These are phyloP conservation scores for Lichenostomus cassidix DNA, from an alignment of 2,113 vertebrate genomes.

Conservation along the genomic window DNA sequence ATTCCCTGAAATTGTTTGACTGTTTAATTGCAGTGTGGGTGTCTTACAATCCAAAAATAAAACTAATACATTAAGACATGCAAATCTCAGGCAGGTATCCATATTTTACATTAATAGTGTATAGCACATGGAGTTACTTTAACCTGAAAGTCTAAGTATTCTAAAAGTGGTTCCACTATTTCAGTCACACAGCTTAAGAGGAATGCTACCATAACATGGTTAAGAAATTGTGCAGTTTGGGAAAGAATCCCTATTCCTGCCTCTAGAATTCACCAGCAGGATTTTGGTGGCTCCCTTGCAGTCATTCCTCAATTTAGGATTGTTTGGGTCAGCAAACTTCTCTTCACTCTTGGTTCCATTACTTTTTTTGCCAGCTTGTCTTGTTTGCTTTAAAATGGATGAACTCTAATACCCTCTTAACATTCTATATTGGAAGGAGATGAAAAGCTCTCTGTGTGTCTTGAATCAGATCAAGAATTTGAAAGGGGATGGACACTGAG, in stretches of 20 bases:
- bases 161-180: not conserved
- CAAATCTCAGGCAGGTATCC: not conserved
- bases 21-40: not conserved
- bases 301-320: not conserved
- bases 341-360: not conserved
- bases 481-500: not conserved
- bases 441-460: not conserved
- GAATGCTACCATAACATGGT: not conserved
- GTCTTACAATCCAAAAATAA: not conserved
- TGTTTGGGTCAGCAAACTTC: not conserved
- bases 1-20: not conserved
- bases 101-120: not conserved
- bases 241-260: not conserved
- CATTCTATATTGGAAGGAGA: not conserved
- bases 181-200: not conserved
- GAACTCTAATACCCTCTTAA: not conserved
- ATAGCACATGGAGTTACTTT: not conserved
- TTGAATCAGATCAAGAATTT: not conserved
- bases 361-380: not conserved
- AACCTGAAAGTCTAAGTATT: not conserved
- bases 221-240: not conserved
- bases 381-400: not conserved
- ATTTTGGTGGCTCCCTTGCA: not conserved
- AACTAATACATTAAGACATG: not conserved
- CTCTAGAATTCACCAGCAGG: not conserved